Conservation (phyloP, 2,797 vertebrate species). For the Paratrypauchen microcephalus region DNA sequence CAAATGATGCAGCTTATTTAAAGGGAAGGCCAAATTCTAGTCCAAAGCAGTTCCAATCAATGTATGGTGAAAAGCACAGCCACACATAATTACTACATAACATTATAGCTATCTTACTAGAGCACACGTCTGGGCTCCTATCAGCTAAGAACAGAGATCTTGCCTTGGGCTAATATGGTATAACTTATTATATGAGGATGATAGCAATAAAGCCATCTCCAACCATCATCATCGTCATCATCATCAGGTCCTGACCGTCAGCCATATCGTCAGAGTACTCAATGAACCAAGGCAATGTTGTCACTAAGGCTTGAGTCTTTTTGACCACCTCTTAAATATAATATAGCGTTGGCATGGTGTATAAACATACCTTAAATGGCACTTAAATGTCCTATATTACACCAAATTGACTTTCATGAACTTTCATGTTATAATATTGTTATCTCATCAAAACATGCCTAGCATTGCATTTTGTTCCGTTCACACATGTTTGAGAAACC, state of each 20-base stretch:
- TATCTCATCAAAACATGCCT: no score
- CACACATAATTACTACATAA: slow-evolving; percentile 51
- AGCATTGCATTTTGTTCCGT: no score
- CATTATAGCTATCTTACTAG: slow-evolving; percentile 71
- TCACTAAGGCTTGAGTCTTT: slow-evolving; percentile 50
- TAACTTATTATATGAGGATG: slow-evolving; percentile 82
- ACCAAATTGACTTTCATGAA: no score
- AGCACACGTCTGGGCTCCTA: slow-evolving; percentile 86
- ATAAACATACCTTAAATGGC: slow-evolving; percentile 50
- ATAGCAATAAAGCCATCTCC: slow-evolving; percentile 78
- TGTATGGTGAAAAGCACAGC: slow-evolving; percentile 45
- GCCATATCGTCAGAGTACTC: slow-evolving; percentile 50
- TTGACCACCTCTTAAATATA: slow-evolving; percentile 60
- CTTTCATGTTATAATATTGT: no score
- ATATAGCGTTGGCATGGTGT: slow-evolving; percentile 55
- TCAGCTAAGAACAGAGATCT: slow-evolving; percentile 79
- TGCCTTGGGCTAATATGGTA: slow-evolving; percentile 80
- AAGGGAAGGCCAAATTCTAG: slow-evolving; percentile 2
- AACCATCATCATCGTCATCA: slow-evolving; percentile 52
- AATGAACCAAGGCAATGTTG: slow-evolving; percentile 52
- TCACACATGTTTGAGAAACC: no score
- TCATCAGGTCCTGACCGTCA: slow-evolving; percentile 71
- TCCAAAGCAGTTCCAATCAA: slow-evolving; percentile 32
- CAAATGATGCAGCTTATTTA: no score
- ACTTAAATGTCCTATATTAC: slow-evolving; percentile 24